phyloP scores from a whole-genome alignment of 2,113 vertebrate species.

The Podocnemis expansa region DNA sequence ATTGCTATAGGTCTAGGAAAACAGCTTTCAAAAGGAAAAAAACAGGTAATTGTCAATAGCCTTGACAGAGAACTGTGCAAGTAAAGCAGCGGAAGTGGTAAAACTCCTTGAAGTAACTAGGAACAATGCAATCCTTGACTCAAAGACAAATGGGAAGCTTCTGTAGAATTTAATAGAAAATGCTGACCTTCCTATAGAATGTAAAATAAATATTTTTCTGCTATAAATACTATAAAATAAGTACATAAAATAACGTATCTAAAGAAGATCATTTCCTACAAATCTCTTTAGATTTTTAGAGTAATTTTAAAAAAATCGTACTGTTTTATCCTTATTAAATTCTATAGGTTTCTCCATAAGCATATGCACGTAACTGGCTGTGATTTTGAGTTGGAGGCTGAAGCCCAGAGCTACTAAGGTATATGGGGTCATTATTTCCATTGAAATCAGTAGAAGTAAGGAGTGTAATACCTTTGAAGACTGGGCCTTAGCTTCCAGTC shows the following conservation, averaged over 20 bases:
- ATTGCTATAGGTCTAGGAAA: accelerated
- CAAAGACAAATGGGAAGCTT: background rate
- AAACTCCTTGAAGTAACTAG: background rate
- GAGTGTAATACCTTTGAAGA: background rate
- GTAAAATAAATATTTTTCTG: background rate
- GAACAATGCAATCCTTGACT: background rate
- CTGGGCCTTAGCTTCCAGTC: background rate
- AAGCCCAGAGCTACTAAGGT: no score
- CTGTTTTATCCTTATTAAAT: background rate
- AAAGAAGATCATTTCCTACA: background rate
- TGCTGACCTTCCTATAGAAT: background rate
- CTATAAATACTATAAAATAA: background rate
- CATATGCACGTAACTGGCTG: background rate
- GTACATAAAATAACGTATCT: background rate
- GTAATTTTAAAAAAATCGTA: background rate
- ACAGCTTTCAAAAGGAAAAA: accelerated
- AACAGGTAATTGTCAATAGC: background rate
- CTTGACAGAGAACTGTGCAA: background rate
- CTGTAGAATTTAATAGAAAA: background rate
- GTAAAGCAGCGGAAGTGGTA: background rate
- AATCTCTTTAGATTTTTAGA: background rate
- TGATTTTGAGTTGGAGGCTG: background rate
- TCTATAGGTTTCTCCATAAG: background rate
- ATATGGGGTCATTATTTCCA: no score
- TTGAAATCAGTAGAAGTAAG: no score